Conservation (phyloP, 2,113 vertebrate genomes). For the Lepisosteus oculatus region DNA sequence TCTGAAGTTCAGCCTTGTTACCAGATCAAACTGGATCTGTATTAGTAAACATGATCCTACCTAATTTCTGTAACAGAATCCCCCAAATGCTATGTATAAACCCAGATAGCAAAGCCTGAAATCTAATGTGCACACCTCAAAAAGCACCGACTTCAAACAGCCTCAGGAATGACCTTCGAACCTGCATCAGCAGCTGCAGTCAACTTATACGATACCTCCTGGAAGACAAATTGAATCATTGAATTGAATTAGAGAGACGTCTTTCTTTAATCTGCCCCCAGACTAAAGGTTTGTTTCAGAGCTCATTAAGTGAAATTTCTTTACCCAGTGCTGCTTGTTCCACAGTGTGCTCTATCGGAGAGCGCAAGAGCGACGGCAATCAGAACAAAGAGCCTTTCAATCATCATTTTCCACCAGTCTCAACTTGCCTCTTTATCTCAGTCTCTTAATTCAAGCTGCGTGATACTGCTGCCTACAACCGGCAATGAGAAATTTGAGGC, state of each 20-base stretch:
- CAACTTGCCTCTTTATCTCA: neutral
- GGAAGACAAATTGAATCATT: conserved; percentile 52
- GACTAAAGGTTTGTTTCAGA: conserved; percentile 46
- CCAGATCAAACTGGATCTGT: no score
- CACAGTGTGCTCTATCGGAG: neutral
- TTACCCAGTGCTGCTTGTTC: neutral
- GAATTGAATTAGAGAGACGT: conserved; percentile 49
- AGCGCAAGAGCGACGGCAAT: neutral
- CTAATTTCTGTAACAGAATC: no score
- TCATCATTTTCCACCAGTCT: neutral
- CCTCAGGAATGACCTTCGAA: no score
- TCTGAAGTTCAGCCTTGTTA: no score
- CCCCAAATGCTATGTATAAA: no score
- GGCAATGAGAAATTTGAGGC: conserved; percentile 11
- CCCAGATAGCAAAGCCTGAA: no score
- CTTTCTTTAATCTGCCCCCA: conserved; percentile 40
- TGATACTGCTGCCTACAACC: conserved; percentile 19
- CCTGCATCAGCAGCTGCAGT: conserved; percentile 12
- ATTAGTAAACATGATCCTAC: no score
- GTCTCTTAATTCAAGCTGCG: conserved; percentile 27
- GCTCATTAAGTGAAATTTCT: conserved; percentile 36
- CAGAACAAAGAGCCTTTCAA: conserved; percentile 10
- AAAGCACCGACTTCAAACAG: no score
- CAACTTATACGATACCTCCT: conserved; percentile 34
- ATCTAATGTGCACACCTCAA: no score